phyloP scores from a whole-genome alignment of 23 tunicate genomes.

The Halocynthia roretzi region DNA sequence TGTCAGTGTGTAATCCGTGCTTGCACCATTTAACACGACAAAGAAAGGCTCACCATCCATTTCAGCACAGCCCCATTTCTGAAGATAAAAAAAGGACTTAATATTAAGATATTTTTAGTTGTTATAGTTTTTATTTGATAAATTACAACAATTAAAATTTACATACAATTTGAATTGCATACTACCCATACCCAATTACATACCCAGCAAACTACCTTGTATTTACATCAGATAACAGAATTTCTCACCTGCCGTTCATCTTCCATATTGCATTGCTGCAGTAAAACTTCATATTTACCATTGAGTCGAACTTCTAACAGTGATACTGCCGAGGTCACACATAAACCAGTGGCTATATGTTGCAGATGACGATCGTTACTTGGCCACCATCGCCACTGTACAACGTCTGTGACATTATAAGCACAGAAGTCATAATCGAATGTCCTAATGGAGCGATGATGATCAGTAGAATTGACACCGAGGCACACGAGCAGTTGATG shows the following conservation, averaged over 20 bases:
- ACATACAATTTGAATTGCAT: no score
- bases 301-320: neutral
- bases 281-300: constrained; percentile 16
- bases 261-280: constrained; percentile 30
- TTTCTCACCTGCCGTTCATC: constrained; percentile 31
- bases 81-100: neutral
- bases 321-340: constrained; percentile 35
- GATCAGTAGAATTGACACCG: constrained; percentile 2
- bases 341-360: constrained; percentile 39
- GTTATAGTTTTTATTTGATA: no score
- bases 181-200: no score
- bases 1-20: neutral
- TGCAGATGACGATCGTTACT: constrained; percentile 23
- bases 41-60: neutral
- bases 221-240: neutral
- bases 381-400: constrained; percentile 74
- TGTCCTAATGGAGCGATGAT: neutral
- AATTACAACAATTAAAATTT: no score
- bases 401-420: neutral
- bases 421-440: constrained; percentile 7
- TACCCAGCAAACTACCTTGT: no score
- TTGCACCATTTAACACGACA: neutral
- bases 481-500: neutral
- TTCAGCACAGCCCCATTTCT: neutral
- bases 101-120: no score